Conservation (phyloP, 2,113 vertebrate species). For the Stomatorhinus ivindoensis region DNA sequence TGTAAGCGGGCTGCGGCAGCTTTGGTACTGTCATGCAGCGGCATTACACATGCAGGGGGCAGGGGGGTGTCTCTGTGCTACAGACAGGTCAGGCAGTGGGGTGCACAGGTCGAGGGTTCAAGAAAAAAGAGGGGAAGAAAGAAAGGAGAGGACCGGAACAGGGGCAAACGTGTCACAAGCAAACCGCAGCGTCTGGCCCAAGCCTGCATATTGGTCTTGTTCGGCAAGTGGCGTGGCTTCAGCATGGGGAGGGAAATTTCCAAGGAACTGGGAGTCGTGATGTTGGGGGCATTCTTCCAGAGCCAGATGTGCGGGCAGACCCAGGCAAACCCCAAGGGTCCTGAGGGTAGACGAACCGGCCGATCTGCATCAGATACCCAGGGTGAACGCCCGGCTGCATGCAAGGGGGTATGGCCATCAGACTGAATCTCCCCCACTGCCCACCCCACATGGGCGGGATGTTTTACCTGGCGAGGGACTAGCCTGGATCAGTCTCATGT, state of each 20-base stretch:
- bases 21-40: background rate
- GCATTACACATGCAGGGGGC: background rate
- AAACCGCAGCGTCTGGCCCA: background rate
- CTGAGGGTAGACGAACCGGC: background rate
- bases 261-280: background rate
- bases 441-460: background rate
- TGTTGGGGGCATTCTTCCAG: background rate
- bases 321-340: background rate
- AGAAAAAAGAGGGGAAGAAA: background rate
- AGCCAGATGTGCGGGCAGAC: background rate
- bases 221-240: background rate
- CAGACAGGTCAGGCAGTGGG: background rate
- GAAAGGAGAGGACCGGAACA: background rate
- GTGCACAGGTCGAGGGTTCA: background rate
- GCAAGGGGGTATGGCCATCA: background rate
- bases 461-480: background rate
- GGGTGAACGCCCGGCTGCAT: background rate
- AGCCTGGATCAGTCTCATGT: background rate
- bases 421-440: background rate
- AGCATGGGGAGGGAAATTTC: background rate
- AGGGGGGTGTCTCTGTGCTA: background rate
- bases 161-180: background rate
- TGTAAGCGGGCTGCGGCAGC: background rate
- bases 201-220: background rate
- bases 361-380: background rate